These are phyloP conservation scores for Phyto melanocephala DNA, from an alignment of 2,888 invertebrate species.

Conservation along the genomic window DNA sequence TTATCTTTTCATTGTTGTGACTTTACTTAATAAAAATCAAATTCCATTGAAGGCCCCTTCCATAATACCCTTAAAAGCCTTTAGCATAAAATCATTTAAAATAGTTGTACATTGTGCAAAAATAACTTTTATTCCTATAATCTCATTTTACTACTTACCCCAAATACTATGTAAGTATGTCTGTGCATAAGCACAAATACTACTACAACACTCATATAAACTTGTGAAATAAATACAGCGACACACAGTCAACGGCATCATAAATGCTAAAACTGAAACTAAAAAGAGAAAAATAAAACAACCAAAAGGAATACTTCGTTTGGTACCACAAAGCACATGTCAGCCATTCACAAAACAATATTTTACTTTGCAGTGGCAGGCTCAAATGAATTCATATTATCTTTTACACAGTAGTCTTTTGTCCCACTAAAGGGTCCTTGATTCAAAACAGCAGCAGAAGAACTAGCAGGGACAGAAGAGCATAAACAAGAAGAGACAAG, in stretches of 20 bases:
- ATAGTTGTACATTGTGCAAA: conserved; percentile 28
- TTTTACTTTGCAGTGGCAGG: conserved; percentile 53
- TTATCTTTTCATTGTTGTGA: conserved; percentile 12
- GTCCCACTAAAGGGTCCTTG: not conserved
- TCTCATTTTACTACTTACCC: conserved; percentile 48
- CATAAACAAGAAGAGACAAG: conserved; percentile 35
- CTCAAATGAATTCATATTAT: conserved; percentile 54
- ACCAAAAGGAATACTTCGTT: conserved; percentile 47
- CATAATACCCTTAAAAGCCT: conserved; percentile 46
- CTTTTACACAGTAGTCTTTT: conserved; percentile 32
- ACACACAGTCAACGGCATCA: not conserved
- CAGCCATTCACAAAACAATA: conserved; percentile 56
- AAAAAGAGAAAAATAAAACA: conserved; percentile 12
- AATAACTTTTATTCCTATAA: conserved; percentile 48
- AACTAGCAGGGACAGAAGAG: not conserved
- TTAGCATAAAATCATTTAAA: conserved; percentile 28
- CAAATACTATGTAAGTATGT: not conserved
- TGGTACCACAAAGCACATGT: conserved; percentile 57
- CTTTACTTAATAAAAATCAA: too few relatives aligned
- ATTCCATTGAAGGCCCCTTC: not conserved
- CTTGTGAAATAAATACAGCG: not conserved
- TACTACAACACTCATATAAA: conserved; percentile 1
- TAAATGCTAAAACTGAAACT: conserved; percentile 7
- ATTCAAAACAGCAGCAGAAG: not conserved
- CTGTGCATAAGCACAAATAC: not conserved